phyloP scores from a whole-genome alignment of 2,113 vertebrate species.

The Sitta europaea region DNA sequence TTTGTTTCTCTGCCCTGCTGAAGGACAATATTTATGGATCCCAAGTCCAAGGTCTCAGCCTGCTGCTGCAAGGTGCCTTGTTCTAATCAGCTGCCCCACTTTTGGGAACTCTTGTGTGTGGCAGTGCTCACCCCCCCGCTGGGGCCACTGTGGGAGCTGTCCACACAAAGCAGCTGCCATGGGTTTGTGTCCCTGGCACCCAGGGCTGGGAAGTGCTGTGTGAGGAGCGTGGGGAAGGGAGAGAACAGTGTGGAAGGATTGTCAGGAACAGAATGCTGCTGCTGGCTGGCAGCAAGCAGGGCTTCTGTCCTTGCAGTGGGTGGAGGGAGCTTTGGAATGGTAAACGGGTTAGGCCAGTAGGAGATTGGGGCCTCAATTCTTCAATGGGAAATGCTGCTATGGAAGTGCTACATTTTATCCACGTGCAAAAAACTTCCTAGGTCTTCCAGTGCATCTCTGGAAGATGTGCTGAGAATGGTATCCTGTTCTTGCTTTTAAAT shows the following conservation, averaged over 20 bases:
- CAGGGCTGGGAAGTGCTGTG: background rate
- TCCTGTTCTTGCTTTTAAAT: background rate
- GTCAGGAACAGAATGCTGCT: background rate
- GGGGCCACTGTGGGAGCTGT: background rate
- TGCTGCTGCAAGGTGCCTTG: background rate
- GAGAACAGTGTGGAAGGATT: background rate
- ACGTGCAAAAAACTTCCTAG: background rate
- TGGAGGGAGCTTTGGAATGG: background rate
- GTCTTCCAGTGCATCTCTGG: background rate
- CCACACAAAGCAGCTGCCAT: background rate
- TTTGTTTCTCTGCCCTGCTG: background rate
- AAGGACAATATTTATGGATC: background rate
- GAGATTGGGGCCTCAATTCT: background rate
- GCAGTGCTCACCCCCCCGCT: background rate
- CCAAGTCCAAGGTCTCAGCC: background rate
- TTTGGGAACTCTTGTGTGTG: background rate
- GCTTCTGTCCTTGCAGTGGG: background rate
- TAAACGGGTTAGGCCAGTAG: background rate
- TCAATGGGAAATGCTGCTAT: fast-evolving
- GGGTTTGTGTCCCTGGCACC: background rate
- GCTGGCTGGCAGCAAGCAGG: background rate
- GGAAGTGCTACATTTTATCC: background rate
- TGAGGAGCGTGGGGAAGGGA: background rate
- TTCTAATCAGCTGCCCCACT: background rate
- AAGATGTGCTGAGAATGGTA: background rate